Evolutionary conservation across 2,888 invertebrate genomes (phyloP), one percentile per base, ranked within the genome.

Genomic region (Polyommatus icarus): DNA sequence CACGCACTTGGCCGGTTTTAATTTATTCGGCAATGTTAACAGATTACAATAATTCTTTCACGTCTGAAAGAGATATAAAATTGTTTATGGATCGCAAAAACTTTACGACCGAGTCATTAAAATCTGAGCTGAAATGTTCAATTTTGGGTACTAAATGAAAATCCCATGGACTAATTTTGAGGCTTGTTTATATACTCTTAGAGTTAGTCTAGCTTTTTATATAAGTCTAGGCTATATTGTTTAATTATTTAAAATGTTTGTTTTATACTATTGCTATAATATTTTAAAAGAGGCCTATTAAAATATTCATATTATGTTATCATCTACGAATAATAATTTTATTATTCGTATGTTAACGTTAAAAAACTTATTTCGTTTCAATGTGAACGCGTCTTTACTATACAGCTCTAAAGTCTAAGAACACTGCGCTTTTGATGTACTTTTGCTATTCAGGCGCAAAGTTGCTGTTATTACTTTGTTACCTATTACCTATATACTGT

Each of bases 41-140:
- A 20, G 61, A 61, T 61, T 61, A 61, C 20, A 61, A 61, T 61
- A 61, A 61, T 61, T 61, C 61, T 61, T 61, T 61, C 61, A 61
- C 61, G 61, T 24, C 24, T 20, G 61, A 61, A 24, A 10, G 24
- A 24, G 29, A 67, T 29, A 29, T 67, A 67, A 29, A 29, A 67
- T 67, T 67, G 67, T 67, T 67, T 67, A 61, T 29, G 67, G 24
- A 67, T 29, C 67, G 29, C 29, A 29, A 59, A 67, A 67, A 67
- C 29, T 67, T 29, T 29, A 67, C 67, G 67, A 29, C 29, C 3
- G 67, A 67, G 67, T 29, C 61, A 24, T 61, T 61, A 61, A 61
- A 67, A 29, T 67, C 59, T 59, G 8, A 59, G 59, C 59, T 59
- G 29, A 29, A 15, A 24, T 67, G 29, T 67, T 29, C 29, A 67